Conservation (phyloP, 2,797 vertebrate species). For the Sebastes matsubarae region DNA sequence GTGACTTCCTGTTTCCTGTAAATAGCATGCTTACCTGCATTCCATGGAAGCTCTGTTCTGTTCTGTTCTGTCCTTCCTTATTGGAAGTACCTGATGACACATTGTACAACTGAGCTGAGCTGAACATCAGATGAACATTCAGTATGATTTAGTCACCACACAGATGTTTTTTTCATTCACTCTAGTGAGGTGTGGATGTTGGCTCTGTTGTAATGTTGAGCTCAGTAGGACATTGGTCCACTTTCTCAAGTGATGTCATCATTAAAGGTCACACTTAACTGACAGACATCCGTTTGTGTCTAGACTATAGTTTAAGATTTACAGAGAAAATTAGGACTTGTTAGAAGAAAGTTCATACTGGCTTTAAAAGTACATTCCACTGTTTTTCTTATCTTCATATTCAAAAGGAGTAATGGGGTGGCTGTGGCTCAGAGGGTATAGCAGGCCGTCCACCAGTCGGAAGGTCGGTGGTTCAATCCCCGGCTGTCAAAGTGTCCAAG, state of each 20-base stretch:
- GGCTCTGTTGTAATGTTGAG: background rate
- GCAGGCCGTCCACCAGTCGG: no score
- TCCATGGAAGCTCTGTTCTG: background rate
- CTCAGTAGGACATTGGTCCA: background rate
- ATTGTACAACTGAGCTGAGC: background rate
- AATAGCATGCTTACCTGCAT: background rate
- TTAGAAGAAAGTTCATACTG: background rate
- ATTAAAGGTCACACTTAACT: slow-evolving; percentile 3
- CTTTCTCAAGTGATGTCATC: slow-evolving; percentile 26
- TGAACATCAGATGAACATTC: background rate
- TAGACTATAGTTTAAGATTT: slow-evolving; percentile 4
- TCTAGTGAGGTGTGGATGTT: background rate
- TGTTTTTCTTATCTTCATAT: background rate
- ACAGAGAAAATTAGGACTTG: background rate
- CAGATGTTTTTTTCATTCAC: background rate
- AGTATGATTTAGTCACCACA: background rate
- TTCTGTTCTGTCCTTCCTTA: background rate
- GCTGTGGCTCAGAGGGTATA: no score
- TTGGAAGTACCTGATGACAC: background rate
- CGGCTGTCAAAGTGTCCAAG: no score
- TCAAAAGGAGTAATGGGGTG: no score
- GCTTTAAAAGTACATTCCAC: background rate
- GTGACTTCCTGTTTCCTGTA: slow-evolving; percentile 30
- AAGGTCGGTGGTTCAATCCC: no score
- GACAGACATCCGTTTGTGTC: background rate